phyloP scores from a whole-genome alignment of 2,113 vertebrate species.

The Mungos mungo region DNA sequence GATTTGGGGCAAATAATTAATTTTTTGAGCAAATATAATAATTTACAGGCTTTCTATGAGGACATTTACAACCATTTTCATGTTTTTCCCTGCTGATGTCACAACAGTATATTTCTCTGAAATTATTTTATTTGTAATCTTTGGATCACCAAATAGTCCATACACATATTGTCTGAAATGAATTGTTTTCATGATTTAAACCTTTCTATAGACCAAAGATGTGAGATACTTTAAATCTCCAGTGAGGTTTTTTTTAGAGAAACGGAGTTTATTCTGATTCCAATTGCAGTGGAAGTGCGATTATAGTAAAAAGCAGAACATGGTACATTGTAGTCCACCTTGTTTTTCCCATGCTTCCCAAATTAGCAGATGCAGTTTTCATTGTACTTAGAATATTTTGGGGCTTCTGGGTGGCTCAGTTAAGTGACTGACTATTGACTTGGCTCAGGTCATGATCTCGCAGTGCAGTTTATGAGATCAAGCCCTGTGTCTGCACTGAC shows the following conservation, averaged over 20 bases:
- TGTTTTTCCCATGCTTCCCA: background rate
- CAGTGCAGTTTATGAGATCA: too few species aligned
- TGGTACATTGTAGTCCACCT: background rate
- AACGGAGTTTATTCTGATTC: background rate
- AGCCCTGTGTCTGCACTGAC: too few species aligned
- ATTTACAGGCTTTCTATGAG: background rate
- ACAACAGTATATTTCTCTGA: conserved; percentile 12
- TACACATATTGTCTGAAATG: background rate
- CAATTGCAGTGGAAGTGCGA: background rate
- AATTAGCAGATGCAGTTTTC: background rate
- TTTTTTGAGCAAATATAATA: background rate
- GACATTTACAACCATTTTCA: conserved; percentile 8
- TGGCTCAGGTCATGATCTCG: too few species aligned
- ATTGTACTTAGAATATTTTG: background rate
- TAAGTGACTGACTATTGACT: too few species aligned
- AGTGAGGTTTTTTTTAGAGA: background rate
- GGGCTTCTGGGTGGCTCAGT: too few species aligned
- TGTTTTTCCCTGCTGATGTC: conserved; percentile 2
- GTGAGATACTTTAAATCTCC: background rate
- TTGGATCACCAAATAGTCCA: background rate
- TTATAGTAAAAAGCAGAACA: background rate
- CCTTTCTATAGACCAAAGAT: background rate
- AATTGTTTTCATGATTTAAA: background rate
- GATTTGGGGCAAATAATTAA: background rate
- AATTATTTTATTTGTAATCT: conserved; percentile 32